Percentiles rank a stretch among this genome's conserved stretches.
Evolutionary conservation across 2,888 invertebrate genomes (phyloP).

Genomic region (Dryobotodes eremita): DNA sequence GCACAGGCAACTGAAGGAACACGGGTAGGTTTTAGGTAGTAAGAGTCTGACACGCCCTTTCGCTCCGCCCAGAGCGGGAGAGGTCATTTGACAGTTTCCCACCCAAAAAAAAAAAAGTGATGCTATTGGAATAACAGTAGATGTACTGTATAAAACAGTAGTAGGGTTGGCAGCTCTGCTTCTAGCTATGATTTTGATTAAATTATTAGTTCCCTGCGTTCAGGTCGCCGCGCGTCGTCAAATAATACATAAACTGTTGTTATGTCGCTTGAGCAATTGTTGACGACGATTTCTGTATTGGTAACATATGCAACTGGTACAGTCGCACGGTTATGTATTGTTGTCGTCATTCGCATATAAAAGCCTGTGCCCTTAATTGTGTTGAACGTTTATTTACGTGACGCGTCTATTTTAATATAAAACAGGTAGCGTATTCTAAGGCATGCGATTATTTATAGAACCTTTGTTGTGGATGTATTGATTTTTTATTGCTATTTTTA

Average conservation of each 20-base stretch:
- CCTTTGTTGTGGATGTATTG: slow-evolving; percentile 34
- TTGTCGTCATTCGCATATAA: slow-evolving; percentile 49
- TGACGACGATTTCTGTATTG: slow-evolving; percentile 61
- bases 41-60: no score
- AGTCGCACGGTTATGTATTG: slow-evolving; percentile 62
- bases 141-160: no score
- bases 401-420: slow-evolving; percentile 57
- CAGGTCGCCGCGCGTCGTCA: slow-evolving; percentile 39
- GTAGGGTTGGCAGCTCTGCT: slow-evolving; percentile 27
- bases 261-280: slow-evolving; percentile 66
- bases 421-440: slow-evolving; percentile 45
- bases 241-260: slow-evolving; percentile 72
- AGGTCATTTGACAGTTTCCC: no score
- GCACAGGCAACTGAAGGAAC: no score
- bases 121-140: neutral
- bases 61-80: no score
- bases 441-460: slow-evolving; percentile 52
- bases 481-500: slow-evolving; percentile 28
- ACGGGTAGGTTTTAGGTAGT: no score
- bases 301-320: slow-evolving; percentile 54
- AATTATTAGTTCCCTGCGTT: slow-evolving; percentile 76
- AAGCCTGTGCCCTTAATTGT: slow-evolving; percentile 53
- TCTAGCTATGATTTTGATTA: slow-evolving; percentile 76
- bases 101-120: no score
- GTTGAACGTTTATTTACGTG: slow-evolving; percentile 50